Evolutionary conservation across 2,888 invertebrate species (phyloP), one percentile per base, ranked within the genome.

Genomic region (Julus scanicus): DNA sequence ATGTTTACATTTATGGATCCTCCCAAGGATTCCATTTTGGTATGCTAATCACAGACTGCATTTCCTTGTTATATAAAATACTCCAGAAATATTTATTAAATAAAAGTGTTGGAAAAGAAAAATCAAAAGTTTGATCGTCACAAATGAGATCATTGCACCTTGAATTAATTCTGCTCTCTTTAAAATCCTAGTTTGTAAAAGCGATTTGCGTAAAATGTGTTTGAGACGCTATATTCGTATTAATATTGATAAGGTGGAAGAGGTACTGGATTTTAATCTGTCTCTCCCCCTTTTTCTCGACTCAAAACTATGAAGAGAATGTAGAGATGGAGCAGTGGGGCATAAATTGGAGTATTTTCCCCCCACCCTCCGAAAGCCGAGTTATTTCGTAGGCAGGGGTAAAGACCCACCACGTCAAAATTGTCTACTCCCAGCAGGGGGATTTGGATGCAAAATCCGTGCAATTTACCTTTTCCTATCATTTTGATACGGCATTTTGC

Each of bases 321-420:
- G 53, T 13, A 53, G 44, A 44, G 53, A 3, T 13, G 11, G 9
- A 53, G 71, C 71, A 71, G 80, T 53, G 15, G 53, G 53, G 53
- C 29, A 29, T 9, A 71, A 71, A 20, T 71, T 29, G 63, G 20
- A n/a, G 63, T n/a, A 80, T 37, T 37, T 80, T 80, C 37, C 80
- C 29, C 80, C 29, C 29, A 53, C 17, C 17, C 17, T 53, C 53
- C 53, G 13, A 3, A 15, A 80, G 80, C 29, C 1, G 37, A 80
- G 80, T 80, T 80, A 80, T 80, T 80, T 80, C 37, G 37, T 37
- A 80, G 37, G 80, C 80, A 80, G 80, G 80, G 80, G 80, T 37
- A 80, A 80, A 80, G 80, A 80, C 80, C 80, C 80, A 80, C 80
- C 80, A 80, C 80, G 80, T 80, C 80, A 80, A 80, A 80, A 80